Evolutionary conservation across 2,113 vertebrate species (phyloP).

Genomic region (Axis porcinus): DNA sequence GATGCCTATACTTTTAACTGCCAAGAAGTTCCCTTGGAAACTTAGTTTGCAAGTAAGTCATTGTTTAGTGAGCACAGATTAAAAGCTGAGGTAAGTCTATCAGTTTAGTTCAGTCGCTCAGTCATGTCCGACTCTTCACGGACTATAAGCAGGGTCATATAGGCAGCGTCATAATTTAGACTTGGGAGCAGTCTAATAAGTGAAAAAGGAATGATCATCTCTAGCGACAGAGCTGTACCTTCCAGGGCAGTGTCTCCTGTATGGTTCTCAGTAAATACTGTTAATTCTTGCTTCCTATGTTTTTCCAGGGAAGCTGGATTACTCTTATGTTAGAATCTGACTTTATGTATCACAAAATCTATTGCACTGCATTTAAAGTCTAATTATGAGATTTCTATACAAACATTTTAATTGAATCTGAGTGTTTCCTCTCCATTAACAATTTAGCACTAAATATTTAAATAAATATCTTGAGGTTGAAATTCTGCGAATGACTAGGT

Average conservation of each 20-base stretch:
- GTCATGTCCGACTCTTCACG: background rate
- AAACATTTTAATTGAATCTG: background rate
- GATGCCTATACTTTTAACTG: background rate
- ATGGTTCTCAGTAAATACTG: background rate
- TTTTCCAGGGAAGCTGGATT: background rate
- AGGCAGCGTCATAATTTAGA: background rate
- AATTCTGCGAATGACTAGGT: background rate
- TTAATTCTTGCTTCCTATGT: background rate
- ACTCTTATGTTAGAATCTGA: background rate
- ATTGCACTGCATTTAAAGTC: background rate
- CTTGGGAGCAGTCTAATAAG: background rate
- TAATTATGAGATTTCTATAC: background rate
- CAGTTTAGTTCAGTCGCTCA: background rate
- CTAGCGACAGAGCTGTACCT: background rate
- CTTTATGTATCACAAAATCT: background rate
- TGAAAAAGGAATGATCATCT: background rate
- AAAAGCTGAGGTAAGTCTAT: background rate
- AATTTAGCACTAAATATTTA: background rate
- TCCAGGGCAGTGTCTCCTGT: background rate
- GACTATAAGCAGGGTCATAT: background rate
- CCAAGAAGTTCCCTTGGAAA: background rate
- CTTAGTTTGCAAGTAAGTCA: background rate
- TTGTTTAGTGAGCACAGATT: background rate
- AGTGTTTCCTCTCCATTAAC: background rate
- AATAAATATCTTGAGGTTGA: background rate